Evolutionary conservation across 1,140 invertebrate genomes (phyloP).

Genomic region (Araneus ventricosus): DNA sequence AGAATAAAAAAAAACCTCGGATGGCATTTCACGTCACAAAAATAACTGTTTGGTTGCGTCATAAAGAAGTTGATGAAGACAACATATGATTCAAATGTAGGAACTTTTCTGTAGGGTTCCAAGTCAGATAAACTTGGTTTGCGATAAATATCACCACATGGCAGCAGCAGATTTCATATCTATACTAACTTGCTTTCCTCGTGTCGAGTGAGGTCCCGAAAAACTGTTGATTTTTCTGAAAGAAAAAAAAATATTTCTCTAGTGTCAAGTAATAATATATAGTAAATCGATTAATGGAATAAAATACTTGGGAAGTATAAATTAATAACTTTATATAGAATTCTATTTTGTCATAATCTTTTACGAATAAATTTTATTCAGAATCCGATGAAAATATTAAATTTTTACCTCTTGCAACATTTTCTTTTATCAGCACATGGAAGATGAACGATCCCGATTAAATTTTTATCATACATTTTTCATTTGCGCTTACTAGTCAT

Average conservation of each 20-base stretch:
- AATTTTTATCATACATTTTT: no score
- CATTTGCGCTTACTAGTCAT: no score
- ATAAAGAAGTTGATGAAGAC: neutral
- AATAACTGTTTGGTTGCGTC: neutral
- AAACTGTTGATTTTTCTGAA: slow-evolving; percentile 72
- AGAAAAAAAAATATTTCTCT: neutral
- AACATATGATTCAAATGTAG: neutral
- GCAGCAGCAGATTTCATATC: slow-evolving; percentile 62
- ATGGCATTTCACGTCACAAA: neutral
- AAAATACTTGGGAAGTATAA: neutral
- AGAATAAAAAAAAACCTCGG: neutral
- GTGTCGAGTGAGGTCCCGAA: slow-evolving; percentile 45
- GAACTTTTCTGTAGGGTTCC: neutral
- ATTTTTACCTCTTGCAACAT: no score
- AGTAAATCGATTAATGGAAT: neutral
- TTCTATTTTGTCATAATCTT: no score
- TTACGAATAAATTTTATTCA: no score
- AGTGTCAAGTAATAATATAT: neutral
- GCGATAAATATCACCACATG: slow-evolving; percentile 29
- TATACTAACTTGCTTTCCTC: slow-evolving; percentile 42
- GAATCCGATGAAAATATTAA: no score
- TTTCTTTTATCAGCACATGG: no score
- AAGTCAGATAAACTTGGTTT: neutral
- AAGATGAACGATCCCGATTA: no score
- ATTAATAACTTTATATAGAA: no score